Evolutionary conservation across 1,140 invertebrate genomes (phyloP).

Genomic region (Aphelinus atriplicis): DNA sequence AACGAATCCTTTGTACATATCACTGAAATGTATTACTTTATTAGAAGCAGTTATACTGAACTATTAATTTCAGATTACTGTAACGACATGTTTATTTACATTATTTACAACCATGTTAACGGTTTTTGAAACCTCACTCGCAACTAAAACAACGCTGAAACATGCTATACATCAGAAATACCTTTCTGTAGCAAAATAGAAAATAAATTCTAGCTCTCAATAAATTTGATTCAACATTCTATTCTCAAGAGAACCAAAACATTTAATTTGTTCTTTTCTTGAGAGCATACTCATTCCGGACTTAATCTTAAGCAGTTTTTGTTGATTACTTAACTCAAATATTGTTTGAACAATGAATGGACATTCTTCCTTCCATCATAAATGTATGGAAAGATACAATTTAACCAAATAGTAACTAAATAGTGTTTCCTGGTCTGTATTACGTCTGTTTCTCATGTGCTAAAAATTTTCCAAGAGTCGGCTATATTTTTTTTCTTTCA

Average conservation of each 20-base stretch:
- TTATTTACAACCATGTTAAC: slow-evolving; percentile 61
- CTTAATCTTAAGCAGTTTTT: slow-evolving; percentile 24
- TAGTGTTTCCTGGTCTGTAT: not conserved
- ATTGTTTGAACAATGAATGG: slow-evolving; percentile 9
- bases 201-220: slow-evolving; percentile 26
- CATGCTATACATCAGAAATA: slow-evolving; percentile 34
- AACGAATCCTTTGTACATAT: slow-evolving; percentile 32
- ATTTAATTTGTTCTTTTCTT: slow-evolving; percentile 31
- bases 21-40: slow-evolving; percentile 50
- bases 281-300: slow-evolving; percentile 27
- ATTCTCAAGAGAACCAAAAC: slow-evolving; percentile 18
- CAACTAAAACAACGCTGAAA: slow-evolving; percentile 47
- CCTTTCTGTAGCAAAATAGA: slow-evolving; percentile 20
- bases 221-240: slow-evolving; percentile 44
- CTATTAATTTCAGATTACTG: slow-evolving; percentile 44
- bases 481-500: not conserved
- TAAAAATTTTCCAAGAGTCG: no score
- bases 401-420: slow-evolving; percentile 1
- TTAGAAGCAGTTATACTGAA: slow-evolving; percentile 54
- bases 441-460: no score
- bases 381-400: slow-evolving; percentile 1
- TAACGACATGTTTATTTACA: slow-evolving; percentile 63
- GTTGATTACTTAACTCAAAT: slow-evolving; percentile 8
- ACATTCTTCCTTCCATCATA: slow-evolving; percentile 7
- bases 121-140: slow-evolving; percentile 44